phyloP scores from a whole-genome alignment of 2,113 vertebrate genomes.

The Pangasianodon hypophthalmus region DNA sequence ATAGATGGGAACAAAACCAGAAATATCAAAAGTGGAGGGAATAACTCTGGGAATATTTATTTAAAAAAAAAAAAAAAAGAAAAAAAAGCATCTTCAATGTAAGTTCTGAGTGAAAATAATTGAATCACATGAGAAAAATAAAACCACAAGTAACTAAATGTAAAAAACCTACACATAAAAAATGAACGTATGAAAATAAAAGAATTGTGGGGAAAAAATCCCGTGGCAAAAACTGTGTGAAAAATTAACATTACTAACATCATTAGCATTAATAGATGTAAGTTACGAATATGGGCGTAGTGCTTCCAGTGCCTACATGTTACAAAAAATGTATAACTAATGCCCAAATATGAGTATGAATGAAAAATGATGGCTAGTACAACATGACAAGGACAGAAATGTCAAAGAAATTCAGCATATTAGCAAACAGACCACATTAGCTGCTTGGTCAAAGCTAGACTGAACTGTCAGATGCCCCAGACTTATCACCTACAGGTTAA shows the following conservation, averaged over 20 bases:
- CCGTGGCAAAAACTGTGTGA: background rate
- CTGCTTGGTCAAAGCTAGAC: background rate
- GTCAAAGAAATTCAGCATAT: background rate
- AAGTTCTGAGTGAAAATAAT: background rate
- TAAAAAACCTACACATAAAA: background rate
- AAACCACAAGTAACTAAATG: background rate
- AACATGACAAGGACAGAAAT: background rate
- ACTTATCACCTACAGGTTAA: conserved; percentile 42
- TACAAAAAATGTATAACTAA: background rate
- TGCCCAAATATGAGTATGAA: background rate
- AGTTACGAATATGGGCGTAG: background rate
- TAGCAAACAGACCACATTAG: background rate
- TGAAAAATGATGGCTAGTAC: background rate
- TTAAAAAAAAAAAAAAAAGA: background rate
- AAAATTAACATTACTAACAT: background rate
- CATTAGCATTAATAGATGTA: background rate
- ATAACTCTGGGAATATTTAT: background rate
- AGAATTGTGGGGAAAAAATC: background rate
- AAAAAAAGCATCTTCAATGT: background rate
- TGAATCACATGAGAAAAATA: background rate
- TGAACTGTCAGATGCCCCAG: background rate
- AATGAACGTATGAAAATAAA: background rate
- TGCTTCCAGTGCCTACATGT: background rate
- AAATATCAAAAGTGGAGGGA: background rate
- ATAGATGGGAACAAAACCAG: background rate